These are phyloP conservation scores for Choloepus didactylus DNA, from an alignment of 2,797 vertebrate species.

Conservation along the genomic window DNA sequence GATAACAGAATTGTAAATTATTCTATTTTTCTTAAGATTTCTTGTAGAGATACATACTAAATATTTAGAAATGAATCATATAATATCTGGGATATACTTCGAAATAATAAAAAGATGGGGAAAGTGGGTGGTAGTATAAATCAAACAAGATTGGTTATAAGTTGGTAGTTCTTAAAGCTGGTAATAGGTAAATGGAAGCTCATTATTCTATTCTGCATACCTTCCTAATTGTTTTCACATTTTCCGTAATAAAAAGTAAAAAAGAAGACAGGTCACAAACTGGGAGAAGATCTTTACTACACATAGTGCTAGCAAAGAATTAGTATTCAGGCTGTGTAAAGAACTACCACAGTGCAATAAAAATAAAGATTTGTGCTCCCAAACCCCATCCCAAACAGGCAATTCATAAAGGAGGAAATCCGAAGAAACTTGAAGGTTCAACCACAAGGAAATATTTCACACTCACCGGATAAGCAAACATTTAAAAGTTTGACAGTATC, in stretches of 20 bases:
- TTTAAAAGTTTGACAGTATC: background rate
- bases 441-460: background rate
- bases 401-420: background rate
- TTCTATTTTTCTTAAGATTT: background rate
- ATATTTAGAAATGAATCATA: background rate
- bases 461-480: background rate
- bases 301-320: background rate
- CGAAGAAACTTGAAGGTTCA: background rate
- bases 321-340: slow-evolving; percentile 3
- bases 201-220: background rate
- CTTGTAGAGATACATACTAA: slow-evolving; percentile 24
- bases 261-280: background rate
- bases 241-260: background rate
- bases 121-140: no score
- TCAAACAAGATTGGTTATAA: no score
- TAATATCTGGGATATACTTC: no score
- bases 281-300: background rate
- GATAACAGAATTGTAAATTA: background rate
- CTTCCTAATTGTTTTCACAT: background rate
- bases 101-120: no score
- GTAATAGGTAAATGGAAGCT: background rate
- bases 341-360: background rate
- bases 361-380: background rate
- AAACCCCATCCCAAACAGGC: background rate
- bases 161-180: no score